Percentiles rank a stretch among this genome's conserved stretches.
Evolutionary conservation across 2,888 invertebrate genomes (phyloP).

Genomic region (Cyrtodaria siliqua): DNA sequence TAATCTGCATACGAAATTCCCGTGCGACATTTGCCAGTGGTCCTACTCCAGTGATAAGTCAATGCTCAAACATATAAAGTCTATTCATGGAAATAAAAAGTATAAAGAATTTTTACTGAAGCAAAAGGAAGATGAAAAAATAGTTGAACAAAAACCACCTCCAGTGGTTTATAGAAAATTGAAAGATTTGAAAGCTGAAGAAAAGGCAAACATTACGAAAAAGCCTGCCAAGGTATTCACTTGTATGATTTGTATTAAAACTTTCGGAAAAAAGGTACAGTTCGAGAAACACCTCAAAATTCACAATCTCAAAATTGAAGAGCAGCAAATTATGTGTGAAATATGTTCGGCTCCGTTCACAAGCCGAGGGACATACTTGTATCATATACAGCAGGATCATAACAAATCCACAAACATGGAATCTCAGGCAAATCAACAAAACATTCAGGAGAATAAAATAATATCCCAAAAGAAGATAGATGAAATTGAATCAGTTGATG

Average conservation of each 20-base stretch:
- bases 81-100: constrained; percentile 39
- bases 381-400: constrained; percentile 51
- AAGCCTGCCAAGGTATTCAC: constrained; percentile 19
- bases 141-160: constrained; percentile 17
- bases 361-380: constrained; percentile 47
- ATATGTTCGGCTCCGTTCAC: constrained; percentile 31
- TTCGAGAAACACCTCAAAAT: constrained; percentile 40
- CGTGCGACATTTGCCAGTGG: constrained; percentile 58
- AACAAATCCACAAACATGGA: constrained; percentile 4
- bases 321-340: constrained; percentile 39
- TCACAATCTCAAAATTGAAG: constrained; percentile 25
- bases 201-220: constrained; percentile 4
- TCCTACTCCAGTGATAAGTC: constrained; percentile 46
- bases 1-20: constrained; percentile 33
- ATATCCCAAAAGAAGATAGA: constrained; percentile 6
- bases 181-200: constrained; percentile 41
- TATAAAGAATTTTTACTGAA: constrained; percentile 20
- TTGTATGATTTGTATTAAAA: constrained; percentile 43
- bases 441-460: neutral
- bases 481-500: too few species aligned
- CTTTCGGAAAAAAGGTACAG: constrained; percentile 33
- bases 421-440: neutral
- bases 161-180: constrained; percentile 47
- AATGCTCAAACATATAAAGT: constrained; percentile 42
- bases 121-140: constrained; percentile 24